Evolutionary conservation across 2,888 invertebrate genomes (phyloP).

Genomic region (Drosophila conformis): DNA sequence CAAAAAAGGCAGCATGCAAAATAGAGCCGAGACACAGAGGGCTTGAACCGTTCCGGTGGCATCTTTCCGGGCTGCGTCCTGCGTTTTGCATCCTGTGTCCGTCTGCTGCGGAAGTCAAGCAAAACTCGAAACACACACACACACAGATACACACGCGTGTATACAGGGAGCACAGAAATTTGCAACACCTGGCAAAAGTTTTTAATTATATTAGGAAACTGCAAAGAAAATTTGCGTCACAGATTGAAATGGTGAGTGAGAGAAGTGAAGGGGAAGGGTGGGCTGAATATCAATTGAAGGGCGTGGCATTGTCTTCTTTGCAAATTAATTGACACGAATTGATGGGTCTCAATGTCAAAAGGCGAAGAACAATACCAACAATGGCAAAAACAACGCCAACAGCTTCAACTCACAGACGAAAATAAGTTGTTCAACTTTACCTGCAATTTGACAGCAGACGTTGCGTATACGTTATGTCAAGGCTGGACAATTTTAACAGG

Average conservation of each 20-base stretch:
- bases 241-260: conserved; percentile 16
- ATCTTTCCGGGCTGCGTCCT: conserved; percentile 53
- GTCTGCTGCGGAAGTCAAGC: conserved; percentile 56
- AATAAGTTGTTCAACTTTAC: conserved; percentile 69
- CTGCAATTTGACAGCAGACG: conserved; percentile 75
- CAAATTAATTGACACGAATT: conserved; percentile 83
- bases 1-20: conserved; percentile 66
- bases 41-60: conserved; percentile 57
- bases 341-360: conserved; percentile 82
- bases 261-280: not conserved
- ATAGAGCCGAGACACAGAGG: conserved; percentile 43
- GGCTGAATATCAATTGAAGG: conserved; percentile 39
- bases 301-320: conserved; percentile 64
- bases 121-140: conserved; percentile 41
- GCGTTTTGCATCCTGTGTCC: conserved; percentile 48
- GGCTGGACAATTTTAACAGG: conserved; percentile 76
- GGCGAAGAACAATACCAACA: conserved; percentile 48
- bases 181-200: conserved; percentile 83
- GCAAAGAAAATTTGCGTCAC: conserved; percentile 68
- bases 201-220: conserved; percentile 83
- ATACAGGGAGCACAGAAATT: conserved; percentile 60
- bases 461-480: conserved; percentile 61
- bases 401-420: conserved; percentile 13
- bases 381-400: conserved; percentile 1
- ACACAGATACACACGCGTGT: not conserved